These are phyloP conservation scores for Asbolus verrucosus DNA, from an alignment of 1,140 invertebrate genomes.

Conservation along the genomic window DNA sequence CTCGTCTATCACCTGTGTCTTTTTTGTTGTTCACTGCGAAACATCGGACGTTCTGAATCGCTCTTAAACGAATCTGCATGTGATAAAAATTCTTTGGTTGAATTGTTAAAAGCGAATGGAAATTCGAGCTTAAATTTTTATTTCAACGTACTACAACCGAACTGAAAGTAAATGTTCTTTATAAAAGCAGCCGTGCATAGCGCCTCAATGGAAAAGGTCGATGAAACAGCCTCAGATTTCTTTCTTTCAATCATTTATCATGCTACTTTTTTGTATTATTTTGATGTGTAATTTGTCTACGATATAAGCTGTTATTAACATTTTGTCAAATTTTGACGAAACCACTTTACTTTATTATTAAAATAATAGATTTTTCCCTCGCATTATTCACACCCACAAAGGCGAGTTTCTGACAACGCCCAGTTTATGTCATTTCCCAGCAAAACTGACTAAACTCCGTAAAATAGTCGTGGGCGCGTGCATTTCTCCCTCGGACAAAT, in stretches of 20 bases:
- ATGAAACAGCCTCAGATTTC: constrained; percentile 32
- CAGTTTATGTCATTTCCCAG: constrained; percentile 35
- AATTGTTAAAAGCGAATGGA: constrained; percentile 42
- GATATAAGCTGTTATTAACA: neutral
- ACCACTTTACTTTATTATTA: constrained; percentile 1
- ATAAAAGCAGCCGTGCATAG: constrained; percentile 43
- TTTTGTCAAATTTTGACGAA: neutral
- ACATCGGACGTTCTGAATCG: neutral
- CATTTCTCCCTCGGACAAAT: constrained; percentile 41
- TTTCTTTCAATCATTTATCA: constrained; percentile 43
- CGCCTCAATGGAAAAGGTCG: constrained; percentile 39
- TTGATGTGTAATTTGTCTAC: constrained; percentile 40
- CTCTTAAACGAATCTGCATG: constrained; percentile 26
- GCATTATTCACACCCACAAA: constrained; percentile 39
- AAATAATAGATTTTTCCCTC: constrained; percentile 36
- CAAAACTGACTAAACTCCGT: constrained; percentile 37
- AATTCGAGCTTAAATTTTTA: constrained; percentile 46
- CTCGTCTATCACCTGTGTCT: constrained; percentile 8
- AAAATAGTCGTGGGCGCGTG: constrained; percentile 18
- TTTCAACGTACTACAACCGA: constrained; percentile 37
- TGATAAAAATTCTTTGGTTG: constrained; percentile 36
- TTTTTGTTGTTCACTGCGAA: neutral
- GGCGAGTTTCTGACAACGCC: constrained; percentile 26
- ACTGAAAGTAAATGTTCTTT: constrained; percentile 45
- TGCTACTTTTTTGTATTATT: constrained; percentile 32